Evolutionary conservation across 2,113 vertebrate species (phyloP).

Genomic region (Stigmatopora argus): DNA sequence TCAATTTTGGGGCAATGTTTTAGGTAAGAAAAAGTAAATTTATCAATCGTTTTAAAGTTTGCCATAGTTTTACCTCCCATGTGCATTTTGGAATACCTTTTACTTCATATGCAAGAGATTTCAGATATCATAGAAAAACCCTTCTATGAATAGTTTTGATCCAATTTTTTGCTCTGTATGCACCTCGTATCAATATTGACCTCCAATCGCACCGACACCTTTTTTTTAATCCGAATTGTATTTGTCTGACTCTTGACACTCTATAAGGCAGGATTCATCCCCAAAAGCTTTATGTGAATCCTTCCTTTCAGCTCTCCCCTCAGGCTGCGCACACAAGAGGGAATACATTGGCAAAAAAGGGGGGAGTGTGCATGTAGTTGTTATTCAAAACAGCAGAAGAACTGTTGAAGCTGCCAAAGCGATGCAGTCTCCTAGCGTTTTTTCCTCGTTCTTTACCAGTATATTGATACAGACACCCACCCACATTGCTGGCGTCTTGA

Average conservation of each 20-base stretch:
- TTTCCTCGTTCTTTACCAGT: neutral
- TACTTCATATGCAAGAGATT: neutral
- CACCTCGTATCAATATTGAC: slow-evolving; percentile 50
- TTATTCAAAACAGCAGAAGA: neutral
- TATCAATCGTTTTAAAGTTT: too few species aligned
- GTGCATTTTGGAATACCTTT: neutral
- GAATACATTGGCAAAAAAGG: slow-evolving; percentile 14
- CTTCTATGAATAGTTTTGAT: neutral
- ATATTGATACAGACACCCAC: neutral
- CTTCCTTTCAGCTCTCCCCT: neutral
- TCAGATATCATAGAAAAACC: neutral
- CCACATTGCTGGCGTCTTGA: neutral
- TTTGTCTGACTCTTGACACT: slow-evolving; percentile 51
- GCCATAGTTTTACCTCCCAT: neutral
- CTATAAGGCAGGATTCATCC: neutral
- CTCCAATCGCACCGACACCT: slow-evolving; percentile 61
- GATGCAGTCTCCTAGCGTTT: neutral
- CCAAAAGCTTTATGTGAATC: neutral
- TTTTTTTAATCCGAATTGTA: slow-evolving; percentile 53
- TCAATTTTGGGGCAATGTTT: too few species aligned
- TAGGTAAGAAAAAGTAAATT: too few species aligned
- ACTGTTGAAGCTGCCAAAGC: neutral
- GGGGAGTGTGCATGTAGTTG: neutral
- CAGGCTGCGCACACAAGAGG: slow-evolving; percentile 1
- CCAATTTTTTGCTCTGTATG: neutral